A percentile compares a stretch with the other conserved stretches of the same genome.
phyloP scores from a whole-genome alignment of 2,888 invertebrate species.

The Dione juno region DNA sequence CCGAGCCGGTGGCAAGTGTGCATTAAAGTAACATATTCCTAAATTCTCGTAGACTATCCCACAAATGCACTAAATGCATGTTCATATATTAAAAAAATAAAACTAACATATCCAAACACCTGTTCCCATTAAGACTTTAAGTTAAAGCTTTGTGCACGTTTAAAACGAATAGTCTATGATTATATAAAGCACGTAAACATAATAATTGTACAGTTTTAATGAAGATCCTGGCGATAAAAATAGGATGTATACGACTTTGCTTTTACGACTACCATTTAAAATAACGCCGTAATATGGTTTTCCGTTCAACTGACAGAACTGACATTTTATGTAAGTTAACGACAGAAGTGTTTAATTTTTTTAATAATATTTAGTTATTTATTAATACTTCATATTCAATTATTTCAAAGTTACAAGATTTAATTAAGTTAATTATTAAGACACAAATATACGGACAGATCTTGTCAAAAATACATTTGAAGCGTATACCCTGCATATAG shows the following conservation, averaged over 20 bases:
- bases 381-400: too few relatives aligned
- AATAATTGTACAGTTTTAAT: constrained; percentile 13
- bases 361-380: too few relatives aligned
- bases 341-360: background rate
- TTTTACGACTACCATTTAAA: constrained; percentile 11
- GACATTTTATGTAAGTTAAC: constrained; percentile 1
- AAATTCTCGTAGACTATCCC: too few relatives aligned
- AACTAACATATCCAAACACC: background rate
- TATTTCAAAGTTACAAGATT: too few relatives aligned
- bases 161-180: constrained; percentile 12
- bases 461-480: too few relatives aligned
- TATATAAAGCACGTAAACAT: constrained; percentile 9
- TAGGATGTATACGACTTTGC: background rate
- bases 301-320: constrained; percentile 5
- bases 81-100: too few relatives aligned
- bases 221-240: constrained; percentile 15
- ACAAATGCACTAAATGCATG: too few relatives aligned
- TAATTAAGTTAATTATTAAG: too few relatives aligned
- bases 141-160: background rate
- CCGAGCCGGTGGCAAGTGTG: too few relatives aligned
- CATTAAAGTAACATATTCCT: too few relatives aligned
- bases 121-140: background rate
- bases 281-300: constrained; percentile 4
- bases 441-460: too few relatives aligned
- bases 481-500: too few relatives aligned